Evolutionary conservation across 2,888 invertebrate species (phyloP).

Genomic region (Leptarthrus brevirostris): DNA sequence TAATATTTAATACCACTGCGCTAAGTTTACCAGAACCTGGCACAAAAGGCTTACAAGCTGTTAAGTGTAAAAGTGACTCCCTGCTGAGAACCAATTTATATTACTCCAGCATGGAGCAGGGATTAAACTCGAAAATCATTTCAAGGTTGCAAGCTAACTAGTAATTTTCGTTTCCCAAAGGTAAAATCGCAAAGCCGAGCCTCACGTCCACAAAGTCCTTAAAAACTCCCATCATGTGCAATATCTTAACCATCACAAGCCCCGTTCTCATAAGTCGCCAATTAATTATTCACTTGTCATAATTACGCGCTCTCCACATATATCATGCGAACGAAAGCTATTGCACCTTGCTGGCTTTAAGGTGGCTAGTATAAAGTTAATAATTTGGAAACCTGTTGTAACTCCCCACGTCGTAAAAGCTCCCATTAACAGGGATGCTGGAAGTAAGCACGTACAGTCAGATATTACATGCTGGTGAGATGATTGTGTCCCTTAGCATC

Average conservation of each 20-base stretch:
- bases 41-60: no score
- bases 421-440: neutral
- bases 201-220: no score
- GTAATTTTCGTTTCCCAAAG: no score
- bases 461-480: constrained; percentile 6
- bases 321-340: neutral
- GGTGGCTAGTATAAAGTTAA: constrained; percentile 7
- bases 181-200: no score
- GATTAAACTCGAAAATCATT: no score
- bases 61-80: no score
- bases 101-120: no score
- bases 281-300: constrained; percentile 40
- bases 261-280: neutral
- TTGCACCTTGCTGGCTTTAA: constrained; percentile 11
- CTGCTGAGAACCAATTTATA: no score
- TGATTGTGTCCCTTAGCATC: neutral
- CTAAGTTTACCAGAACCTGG: no score
- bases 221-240: neutral
- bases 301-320: constrained; percentile 1
- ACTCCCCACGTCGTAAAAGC: neutral
- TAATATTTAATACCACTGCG: no score
- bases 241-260: neutral
- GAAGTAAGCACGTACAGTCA: neutral
- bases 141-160: no score
- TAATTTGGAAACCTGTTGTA: constrained; percentile 39